Base-by-base conservation (phyloP, 1,140 invertebrate species). In the Asbolus verrucosus region DNA sequence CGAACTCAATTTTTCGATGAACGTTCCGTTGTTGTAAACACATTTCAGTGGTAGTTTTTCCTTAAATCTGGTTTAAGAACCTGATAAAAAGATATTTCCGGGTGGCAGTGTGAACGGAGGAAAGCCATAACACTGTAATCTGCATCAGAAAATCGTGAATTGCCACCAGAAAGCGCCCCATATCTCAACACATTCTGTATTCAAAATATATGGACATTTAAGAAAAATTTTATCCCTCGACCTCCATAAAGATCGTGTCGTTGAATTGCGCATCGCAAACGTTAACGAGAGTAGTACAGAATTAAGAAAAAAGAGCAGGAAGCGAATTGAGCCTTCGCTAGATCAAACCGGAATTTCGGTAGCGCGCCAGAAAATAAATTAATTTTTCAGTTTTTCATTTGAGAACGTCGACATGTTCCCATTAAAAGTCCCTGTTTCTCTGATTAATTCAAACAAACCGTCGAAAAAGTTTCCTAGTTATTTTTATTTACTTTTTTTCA, bases 371-470 rank as follows among this genome's bases (percentile, higher is more conserved):
- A 54, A 24, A 24, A 36, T 27, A 54, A 54, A 54, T 54, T 1
- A 54, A 54, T 54, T 54, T 54, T 54, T 54, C 46, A 54, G 27
- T 21, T 54, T 54, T 54, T 13, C 46, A 54, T 54, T 54, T 21
- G 1, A 24, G 19, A 54, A 11, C 46, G 24, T n/a, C 19, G n/a
- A 27, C 46, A 54, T 54, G 41, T 54, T 13, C n/a, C 46, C 21
- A 54, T 54, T 54, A 54, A 54, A 54, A 54, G 46, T 54, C 46
- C 41, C 46, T 54, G 46, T 54, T 30, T 54, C 46, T 54, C 46
- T 54, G 46, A 54, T 54, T 54, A 54, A 54, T 54, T 54, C 46
- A 54, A 54, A 54, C 46, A 54, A 54, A 54, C 46, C 24, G 46
- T 63, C 46, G 21, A n/a, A 30, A 54, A 54, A 63, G 33, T 63